These are phyloP conservation scores for Brachynemurus nebulosus DNA, from an alignment of 2,888 invertebrate species.

Conservation along the genomic window DNA sequence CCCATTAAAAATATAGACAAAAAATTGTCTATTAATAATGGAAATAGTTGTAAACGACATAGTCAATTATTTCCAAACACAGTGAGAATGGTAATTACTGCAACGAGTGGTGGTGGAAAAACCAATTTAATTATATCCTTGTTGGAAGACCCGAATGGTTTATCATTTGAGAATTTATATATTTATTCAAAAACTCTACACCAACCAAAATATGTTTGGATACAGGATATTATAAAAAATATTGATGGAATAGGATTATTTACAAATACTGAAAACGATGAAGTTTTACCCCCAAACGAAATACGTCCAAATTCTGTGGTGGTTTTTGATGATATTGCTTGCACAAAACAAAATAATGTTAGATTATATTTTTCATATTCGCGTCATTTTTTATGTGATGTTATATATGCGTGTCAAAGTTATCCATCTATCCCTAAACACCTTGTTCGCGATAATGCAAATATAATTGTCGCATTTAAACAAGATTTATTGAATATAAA, in stretches of 20 bases:
- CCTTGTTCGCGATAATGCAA: background rate
- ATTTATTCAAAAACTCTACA: background rate
- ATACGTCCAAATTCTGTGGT: background rate
- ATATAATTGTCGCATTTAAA: background rate
- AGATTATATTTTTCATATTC: background rate
- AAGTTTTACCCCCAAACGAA: slow-evolving; percentile 3
- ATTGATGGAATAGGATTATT: background rate
- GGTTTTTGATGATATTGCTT: slow-evolving; percentile 1
- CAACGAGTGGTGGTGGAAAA: slow-evolving; percentile 1
- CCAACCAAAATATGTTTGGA: background rate
- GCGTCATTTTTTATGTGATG: background rate
- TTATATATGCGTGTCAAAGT: background rate
- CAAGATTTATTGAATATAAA: background rate
- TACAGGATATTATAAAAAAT: background rate
- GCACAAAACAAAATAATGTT: background rate
- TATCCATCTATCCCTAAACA: background rate
- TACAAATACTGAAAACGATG: background rate
- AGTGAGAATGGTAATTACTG: background rate
- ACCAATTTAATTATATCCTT: background rate
- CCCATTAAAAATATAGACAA: background rate
- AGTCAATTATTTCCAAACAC: background rate
- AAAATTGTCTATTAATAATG: no score
- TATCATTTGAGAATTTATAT: background rate
- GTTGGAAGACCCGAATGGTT: background rate
- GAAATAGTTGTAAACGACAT: background rate